Conservation (phyloP, 2,888 invertebrate species). For the Trachelus stipa region DNA sequence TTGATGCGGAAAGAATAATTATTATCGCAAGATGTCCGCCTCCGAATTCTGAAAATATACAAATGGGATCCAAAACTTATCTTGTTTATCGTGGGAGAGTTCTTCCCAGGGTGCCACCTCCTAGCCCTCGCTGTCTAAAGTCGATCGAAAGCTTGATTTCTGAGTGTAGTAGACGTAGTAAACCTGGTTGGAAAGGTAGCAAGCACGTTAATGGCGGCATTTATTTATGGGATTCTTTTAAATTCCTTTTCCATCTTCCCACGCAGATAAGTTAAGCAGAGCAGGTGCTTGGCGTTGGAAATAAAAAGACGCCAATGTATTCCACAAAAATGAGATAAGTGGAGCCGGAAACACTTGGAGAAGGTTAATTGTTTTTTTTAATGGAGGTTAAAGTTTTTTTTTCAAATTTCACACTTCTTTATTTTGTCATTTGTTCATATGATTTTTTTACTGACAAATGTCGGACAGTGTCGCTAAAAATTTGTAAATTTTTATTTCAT, state of each 20-base stretch:
- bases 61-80: conserved; percentile 55
- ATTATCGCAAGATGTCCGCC: conserved; percentile 52
- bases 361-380: background rate
- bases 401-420: background rate
- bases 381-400: background rate
- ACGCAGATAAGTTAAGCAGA: conserved; percentile 1
- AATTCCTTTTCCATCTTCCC: background rate
- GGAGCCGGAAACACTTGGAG: background rate
- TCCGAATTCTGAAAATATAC: conserved; percentile 31
- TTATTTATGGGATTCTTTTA: conserved; percentile 10
- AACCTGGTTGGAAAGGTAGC: background rate
- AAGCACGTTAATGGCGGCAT: background rate
- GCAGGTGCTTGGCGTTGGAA: background rate
- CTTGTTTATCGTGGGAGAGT: conserved; percentile 51
- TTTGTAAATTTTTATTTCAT: background rate
- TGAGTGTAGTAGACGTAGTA: background rate
- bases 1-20: conserved; percentile 37
- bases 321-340: background rate
- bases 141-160: background rate
- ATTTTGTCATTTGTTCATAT: background rate
- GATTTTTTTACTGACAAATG: background rate
- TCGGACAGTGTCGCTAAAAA: background rate
- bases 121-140: conserved; percentile 7
- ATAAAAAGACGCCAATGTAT: background rate
- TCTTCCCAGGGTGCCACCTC: conserved; percentile 31